These are phyloP conservation scores for Alca torda DNA, from an alignment of 2,797 vertebrate species.

Conservation along the genomic window DNA sequence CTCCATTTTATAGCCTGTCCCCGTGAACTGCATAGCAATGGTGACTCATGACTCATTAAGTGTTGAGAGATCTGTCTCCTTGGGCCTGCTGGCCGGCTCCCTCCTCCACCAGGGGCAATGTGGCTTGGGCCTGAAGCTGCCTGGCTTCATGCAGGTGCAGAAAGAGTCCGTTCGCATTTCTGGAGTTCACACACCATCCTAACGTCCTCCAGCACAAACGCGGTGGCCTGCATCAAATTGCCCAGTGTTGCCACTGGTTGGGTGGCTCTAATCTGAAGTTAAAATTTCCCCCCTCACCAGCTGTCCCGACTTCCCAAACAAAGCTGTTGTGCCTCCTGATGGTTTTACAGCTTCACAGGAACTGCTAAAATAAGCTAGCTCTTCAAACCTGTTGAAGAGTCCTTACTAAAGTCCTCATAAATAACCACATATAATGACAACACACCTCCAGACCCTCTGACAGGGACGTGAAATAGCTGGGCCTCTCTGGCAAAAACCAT, in stretches of 20 bases:
- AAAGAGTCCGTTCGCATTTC: not conserved
- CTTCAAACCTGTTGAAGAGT: not conserved
- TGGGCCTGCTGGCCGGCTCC: not conserved
- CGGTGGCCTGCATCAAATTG: rapidly evolving
- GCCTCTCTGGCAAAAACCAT: not conserved
- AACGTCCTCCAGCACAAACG: not conserved
- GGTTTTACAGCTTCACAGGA: not conserved
- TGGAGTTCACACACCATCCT: not conserved
- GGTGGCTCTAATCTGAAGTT: not conserved
- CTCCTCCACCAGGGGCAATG: not conserved
- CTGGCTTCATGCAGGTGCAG: not conserved
- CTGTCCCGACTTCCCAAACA: not conserved
- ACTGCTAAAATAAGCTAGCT: not conserved
- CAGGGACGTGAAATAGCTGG: not conserved
- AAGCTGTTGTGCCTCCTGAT: not conserved
- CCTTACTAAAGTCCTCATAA: not conserved
- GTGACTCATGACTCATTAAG: not conserved
- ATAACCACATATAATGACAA: rapidly evolving
- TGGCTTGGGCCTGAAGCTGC: not conserved
- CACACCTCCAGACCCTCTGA: not conserved
- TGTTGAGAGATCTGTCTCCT: not conserved
- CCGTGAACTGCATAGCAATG: rapidly evolving
- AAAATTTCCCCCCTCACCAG: not conserved
- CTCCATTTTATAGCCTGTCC: not conserved
- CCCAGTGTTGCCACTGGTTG: not conserved